phyloP scores from a whole-genome alignment of 2,888 invertebrate species.

The Taphrorychus bicolor region DNA sequence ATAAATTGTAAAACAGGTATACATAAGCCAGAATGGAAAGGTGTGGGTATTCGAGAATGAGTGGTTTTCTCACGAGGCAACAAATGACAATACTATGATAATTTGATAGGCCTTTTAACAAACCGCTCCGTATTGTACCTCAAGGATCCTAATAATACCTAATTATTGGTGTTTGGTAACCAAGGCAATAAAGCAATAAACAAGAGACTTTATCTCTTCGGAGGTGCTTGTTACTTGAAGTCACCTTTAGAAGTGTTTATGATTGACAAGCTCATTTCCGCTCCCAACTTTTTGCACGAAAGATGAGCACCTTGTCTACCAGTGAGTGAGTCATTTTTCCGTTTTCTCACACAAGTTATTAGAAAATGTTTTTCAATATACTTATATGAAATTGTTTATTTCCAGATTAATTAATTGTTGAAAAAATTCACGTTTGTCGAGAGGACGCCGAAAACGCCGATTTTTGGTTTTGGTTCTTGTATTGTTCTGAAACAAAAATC shows the following conservation, averaged over 20 bases:
- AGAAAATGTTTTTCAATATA: too few relatives aligned
- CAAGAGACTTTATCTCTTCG: conserved; percentile 9
- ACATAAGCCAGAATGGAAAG: conserved; percentile 35
- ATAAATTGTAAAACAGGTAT: conserved; percentile 40
- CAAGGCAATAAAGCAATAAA: conserved; percentile 31
- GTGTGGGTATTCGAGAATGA: conserved; percentile 38
- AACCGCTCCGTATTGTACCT: conserved; percentile 34
- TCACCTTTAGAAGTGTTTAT: not conserved
- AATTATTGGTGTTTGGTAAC: conserved; percentile 27
- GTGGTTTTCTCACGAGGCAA: conserved; percentile 39
- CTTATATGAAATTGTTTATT: too few relatives aligned
- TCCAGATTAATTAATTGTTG: too few relatives aligned
- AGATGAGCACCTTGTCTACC: too few relatives aligned
- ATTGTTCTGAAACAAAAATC: too few relatives aligned
- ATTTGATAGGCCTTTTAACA: conserved; percentile 35
- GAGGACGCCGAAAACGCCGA: too few relatives aligned
- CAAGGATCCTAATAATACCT: conserved; percentile 32
- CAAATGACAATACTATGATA: conserved; percentile 40
- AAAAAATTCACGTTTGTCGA: too few relatives aligned
- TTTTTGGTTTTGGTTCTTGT: too few relatives aligned
- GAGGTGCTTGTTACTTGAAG: not conserved
- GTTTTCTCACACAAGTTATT: too few relatives aligned
- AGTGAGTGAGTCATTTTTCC: too few relatives aligned
- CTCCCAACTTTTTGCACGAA: not conserved
- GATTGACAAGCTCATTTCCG: not conserved